phyloP scores from a whole-genome alignment of 2,797 vertebrate species.

The Kryptolebias ocellatus region DNA sequence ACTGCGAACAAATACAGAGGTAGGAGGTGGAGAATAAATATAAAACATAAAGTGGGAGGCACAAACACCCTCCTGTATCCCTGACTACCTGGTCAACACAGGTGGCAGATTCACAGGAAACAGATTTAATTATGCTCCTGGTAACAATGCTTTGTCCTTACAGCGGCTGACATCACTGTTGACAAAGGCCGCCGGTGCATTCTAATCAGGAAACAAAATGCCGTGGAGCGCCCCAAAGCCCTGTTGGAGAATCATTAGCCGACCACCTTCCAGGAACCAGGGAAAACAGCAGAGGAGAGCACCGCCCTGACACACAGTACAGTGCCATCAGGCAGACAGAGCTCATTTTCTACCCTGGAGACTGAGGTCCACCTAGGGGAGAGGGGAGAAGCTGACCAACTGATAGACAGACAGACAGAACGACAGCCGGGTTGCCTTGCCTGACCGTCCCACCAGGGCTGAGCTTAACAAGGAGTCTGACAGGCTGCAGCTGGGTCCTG shows the following conservation, averaged over 20 bases:
- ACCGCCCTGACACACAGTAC: conserved; percentile 84
- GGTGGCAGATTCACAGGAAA: conserved; percentile 85
- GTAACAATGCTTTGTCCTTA: conserved; percentile 93
- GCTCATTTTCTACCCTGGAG: conserved; percentile 84
- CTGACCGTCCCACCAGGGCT: conserved; percentile 72
- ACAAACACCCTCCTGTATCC: conserved; percentile 57
- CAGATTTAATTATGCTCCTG: conserved; percentile 92
- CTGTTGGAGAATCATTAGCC: conserved; percentile 91
- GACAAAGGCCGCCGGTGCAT: conserved; percentile 93
- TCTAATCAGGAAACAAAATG: conserved; percentile 98
- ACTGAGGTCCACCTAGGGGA: conserved; percentile 86
- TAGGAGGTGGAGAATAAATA: conserved; percentile 57
- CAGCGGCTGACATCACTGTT: conserved; percentile 90
- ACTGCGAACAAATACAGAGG: conserved; percentile 39
- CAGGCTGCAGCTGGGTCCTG: conserved; percentile 96
- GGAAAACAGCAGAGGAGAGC: conserved; percentile 51
- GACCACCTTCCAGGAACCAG: conserved; percentile 79
- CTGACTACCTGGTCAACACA: conserved; percentile 82
- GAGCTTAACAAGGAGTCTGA: conserved; percentile 87
- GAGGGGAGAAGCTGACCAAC: conserved; percentile 86
- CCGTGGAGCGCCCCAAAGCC: conserved; percentile 85
- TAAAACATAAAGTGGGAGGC: conserved; percentile 52
- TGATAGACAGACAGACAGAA: conserved; percentile 87
- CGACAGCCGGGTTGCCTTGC: conserved; percentile 73
- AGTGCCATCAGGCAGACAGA: conserved; percentile 87